Evolutionary conservation across 2,888 invertebrate genomes (phyloP).

Genomic region (Opisthograptis luteolata): DNA sequence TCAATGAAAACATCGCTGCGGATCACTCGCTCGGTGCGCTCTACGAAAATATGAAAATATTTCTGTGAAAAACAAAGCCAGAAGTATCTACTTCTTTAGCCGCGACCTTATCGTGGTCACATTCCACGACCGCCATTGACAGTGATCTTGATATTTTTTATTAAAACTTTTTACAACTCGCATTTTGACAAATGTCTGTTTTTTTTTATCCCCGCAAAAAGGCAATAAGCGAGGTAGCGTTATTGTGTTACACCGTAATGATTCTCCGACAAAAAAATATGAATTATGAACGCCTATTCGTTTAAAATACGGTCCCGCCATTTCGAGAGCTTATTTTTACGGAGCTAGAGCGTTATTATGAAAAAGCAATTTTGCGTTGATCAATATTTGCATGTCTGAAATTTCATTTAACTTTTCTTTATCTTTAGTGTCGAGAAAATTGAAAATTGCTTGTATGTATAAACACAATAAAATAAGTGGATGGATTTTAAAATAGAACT

Average conservation of each 20-base stretch:
- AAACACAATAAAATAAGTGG: constrained; percentile 25
- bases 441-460: constrained; percentile 15
- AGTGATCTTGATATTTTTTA: constrained; percentile 77
- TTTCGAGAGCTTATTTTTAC: constrained; percentile 51
- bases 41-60: constrained; percentile 16
- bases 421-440: constrained; percentile 32
- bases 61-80: constrained; percentile 19
- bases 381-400: constrained; percentile 45
- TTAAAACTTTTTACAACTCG: constrained; percentile 47
- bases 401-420: constrained; percentile 45
- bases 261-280: constrained; percentile 50
- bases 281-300: constrained; percentile 50
- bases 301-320: constrained; percentile 44
- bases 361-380: constrained; percentile 47
- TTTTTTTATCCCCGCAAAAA: constrained; percentile 55
- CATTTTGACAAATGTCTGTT: constrained; percentile 55
- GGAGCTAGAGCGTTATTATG: constrained; percentile 44
- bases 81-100: neutral
- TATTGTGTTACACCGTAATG: constrained; percentile 56
- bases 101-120: constrained; percentile 52
- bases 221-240: constrained; percentile 53
- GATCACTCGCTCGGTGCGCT: constrained; percentile 11
- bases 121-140: constrained; percentile 63
- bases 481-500: too few species aligned
- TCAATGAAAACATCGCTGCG: constrained; percentile 19